Evolutionary conservation across 2,797 vertebrate species (phyloP), one percentile per base, ranked within the genome.

Genomic region (Martes flavigula): DNA sequence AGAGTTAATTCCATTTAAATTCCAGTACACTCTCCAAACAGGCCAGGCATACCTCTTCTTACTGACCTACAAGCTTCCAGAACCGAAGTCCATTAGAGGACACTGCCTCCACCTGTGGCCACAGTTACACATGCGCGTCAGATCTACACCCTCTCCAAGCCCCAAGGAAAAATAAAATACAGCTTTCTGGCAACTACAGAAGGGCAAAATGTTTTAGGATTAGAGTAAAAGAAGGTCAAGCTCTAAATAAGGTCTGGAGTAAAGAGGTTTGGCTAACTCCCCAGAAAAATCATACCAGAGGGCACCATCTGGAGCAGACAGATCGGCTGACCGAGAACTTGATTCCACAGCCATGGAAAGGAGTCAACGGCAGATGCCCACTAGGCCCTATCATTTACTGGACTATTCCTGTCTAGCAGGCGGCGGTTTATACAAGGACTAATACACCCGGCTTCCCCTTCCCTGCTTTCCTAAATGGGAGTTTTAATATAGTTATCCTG

Each of bases 261-360:
- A 68, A 46, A 46, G 58, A 35, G 73, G 56, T 72, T 21, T 93
- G 93, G 93, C 93, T 60, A 77, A n/a, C 35, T 79, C 73, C 78
- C 83, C 87, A 79, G 73, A 91, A 96, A 84, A 92, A 12, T 64
- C 30, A 0, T 18, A 64, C 40, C 48, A 51, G 72, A 51, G 90
- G 81, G 86, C 82, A 68, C 93, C 96, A 93, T 88, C 64, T 84
- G 40, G 87, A 94, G 92, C 91, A 86, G 92, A 66, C 82, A 90
- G 81, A 87, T 0, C 54, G 84, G 68, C 5, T 90, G 81, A 32
- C 48, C n/a, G 48, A 54, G 73, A 94, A 89, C 15, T 21, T 12
- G 15, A 86, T 62, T 93, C 60, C 78, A 86, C 54, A 38, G 72
- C 84, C 94, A 23, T 21, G 62, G 60, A 90, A 86, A 62, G 56